Base-by-base conservation (phyloP, 2,888 invertebrate species). In the Morpho achilles region DNA sequence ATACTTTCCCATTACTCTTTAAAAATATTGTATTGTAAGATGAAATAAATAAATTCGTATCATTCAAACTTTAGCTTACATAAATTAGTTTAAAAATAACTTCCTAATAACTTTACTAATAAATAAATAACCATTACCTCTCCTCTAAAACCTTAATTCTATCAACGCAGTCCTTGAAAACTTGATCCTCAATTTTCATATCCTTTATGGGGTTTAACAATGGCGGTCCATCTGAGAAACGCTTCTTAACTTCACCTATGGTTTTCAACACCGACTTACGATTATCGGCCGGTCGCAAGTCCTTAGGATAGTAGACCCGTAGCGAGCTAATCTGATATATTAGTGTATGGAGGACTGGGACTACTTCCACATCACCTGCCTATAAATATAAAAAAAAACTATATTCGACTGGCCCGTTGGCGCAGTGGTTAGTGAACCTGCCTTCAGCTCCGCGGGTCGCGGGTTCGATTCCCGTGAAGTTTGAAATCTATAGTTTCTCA, bases 191-290 rank as follows among this genome's bases (percentile, higher is more conserved):
- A 58, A 99, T 99, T 74, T 96, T 95, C 99, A 99, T 99, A 74
- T 99, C 99, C 58, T 95, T 95, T 16, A 99, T 92, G 0, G 99
- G 99, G 87, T 99, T 97, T 3, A 99, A 84, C 7, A 97, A 82
- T 0, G 99, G 99, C 0, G 97, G 93, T 0, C 96, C 96, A 48
- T 95, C 94, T 0, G 96, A 95, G 79, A 98, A 98, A 43, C 98
- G 93, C 77, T 96, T 96, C 73, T 96, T 95, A 0, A 98, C 97
- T 86, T 98, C 97, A 61, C 93, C 93, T 54, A 98, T 94, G 0
- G 96, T 95, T 79, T 96, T 96, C 0, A 96, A 90, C 0, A 99
- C 96, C 8, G 96, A 95, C 75, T 94, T 95, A 52, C 98, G 92
- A 71, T 95, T 97, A 73, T 98, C 98, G 0, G 94, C 82, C 0